These are phyloP conservation scores for Pogonocichla stellata DNA, from an alignment of 2,113 vertebrate genomes.

Conservation along the genomic window DNA sequence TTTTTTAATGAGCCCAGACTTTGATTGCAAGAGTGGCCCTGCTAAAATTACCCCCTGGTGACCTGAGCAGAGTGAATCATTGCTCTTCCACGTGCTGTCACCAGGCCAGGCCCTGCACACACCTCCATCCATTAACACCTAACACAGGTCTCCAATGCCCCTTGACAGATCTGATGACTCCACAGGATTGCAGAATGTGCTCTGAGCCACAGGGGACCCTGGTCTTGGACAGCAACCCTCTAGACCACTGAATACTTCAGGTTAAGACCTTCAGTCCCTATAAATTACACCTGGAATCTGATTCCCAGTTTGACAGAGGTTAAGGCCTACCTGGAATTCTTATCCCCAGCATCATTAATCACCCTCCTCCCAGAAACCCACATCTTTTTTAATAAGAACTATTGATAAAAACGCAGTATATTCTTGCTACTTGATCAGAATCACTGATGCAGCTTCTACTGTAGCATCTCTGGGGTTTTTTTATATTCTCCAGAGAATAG, in stretches of 20 bases:
- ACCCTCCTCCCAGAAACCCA: fast-evolving
- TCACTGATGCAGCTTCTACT: background rate
- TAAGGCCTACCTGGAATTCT: background rate
- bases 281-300: background rate
- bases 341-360: background rate
- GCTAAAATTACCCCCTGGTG: background rate
- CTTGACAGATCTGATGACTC: background rate
- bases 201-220: background rate
- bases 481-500: background rate
- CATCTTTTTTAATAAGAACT: background rate
- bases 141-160: fast-evolving
- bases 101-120: background rate
- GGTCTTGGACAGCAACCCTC: background rate
- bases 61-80: background rate
- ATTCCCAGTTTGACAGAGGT: background rate
- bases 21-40: background rate
- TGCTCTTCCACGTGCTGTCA: background rate
- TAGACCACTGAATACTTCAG: background rate
- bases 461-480: background rate
- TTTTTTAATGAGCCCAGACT: background rate
- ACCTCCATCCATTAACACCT: background rate
- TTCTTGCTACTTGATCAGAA: background rate
- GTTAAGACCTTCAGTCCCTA: background rate
- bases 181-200: background rate
- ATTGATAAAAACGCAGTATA: background rate